Conservation (phyloP, 53 echinoderm and acorn worm species). For the Hippasteria phrygiana region DNA sequence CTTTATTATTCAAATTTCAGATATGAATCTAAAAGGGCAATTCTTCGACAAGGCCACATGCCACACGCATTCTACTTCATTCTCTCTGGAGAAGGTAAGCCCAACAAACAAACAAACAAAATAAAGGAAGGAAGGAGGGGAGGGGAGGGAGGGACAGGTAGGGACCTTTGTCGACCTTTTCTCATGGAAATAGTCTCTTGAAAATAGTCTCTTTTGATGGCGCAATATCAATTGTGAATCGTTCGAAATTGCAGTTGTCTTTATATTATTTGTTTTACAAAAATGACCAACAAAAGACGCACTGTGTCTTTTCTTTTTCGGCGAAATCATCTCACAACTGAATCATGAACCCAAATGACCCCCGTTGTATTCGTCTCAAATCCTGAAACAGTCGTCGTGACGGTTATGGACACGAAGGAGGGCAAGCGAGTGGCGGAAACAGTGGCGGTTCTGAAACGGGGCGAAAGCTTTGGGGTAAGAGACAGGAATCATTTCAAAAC, state of each 20-base stretch:
- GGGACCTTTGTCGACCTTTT: too few species aligned
- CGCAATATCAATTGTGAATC: too few species aligned
- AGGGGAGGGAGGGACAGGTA: too few species aligned
- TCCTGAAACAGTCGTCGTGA: constrained; percentile 75
- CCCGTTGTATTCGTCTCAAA: neutral
- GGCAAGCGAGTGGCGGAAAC: constrained; percentile 80
- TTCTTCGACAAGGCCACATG: constrained; percentile 85
- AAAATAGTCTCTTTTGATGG: too few species aligned
- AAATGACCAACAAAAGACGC: neutral
- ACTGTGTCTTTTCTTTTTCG: neutral
- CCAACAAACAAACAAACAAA: neutral
- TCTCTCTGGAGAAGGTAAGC: constrained; percentile 83
- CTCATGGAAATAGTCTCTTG: too few species aligned
- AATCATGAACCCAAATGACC: neutral
- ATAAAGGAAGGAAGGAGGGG: too few species aligned
- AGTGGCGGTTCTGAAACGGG: constrained; percentile 83
- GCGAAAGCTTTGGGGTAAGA: constrained; percentile 93
- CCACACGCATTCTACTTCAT: constrained; percentile 90
- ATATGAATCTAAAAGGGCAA: constrained; percentile 79
- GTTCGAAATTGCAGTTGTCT: too few species aligned
- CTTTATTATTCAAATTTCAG: constrained; percentile 34
- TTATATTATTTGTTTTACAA: too few species aligned
- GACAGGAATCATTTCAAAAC: neutral
- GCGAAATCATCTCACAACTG: too few species aligned
- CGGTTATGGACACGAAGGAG: constrained; percentile 74